Evolutionary conservation across 2,797 vertebrate genomes (phyloP), one percentile per base, ranked within the genome.

Genomic region (Acridotheres tristis): DNA sequence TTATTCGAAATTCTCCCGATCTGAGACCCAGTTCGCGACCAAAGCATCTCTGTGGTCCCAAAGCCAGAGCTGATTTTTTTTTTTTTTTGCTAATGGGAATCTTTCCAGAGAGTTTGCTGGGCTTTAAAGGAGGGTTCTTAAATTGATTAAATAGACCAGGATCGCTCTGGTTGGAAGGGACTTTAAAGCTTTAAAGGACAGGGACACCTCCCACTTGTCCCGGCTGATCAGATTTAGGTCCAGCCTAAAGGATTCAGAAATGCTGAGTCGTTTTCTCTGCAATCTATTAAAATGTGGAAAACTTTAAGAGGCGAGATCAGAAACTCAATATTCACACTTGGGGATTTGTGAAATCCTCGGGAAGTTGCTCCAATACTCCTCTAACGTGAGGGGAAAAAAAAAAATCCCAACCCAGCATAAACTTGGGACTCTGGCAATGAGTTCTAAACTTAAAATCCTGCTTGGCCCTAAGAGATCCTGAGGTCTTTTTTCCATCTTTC

Each of bases 351-450:
- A 83, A 88, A 45, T 16, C 47, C 55, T 62, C 9, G 0, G 42
- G 26, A 65, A 62, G 9, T 2, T 10, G n/a, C 22, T 59, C n/a
- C 38, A 22, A 68, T 81, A 53, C 2, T 34, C 8, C 34, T 61
- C 19, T 16, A 42, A 29, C 2, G 12, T 34, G 10, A 5, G 21
- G 38, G 42, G 55, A 40, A 30, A 29, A 42, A 9, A 53, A 74
- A 53, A 74, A 53, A 38, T 5, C 20, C n/a, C 20, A 66, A n/a
- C 9, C 3, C 36, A 23, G 19, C 19, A 18, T 2, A 4, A 34
- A 25, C 12, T 0, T 10, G 38, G 21, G 14, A 20, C 16, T 16
- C 14, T 6, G 0, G 11, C 10, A 45, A 10, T 1, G 29, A 84
- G 16, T 15, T 43, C 32, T 22, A 50, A 83, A 50, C 27, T 9